Evolutionary conservation across 1,140 invertebrate species (phyloP), one percentile per base, ranked within the genome.

Genomic region (Euwallacea similis): DNA sequence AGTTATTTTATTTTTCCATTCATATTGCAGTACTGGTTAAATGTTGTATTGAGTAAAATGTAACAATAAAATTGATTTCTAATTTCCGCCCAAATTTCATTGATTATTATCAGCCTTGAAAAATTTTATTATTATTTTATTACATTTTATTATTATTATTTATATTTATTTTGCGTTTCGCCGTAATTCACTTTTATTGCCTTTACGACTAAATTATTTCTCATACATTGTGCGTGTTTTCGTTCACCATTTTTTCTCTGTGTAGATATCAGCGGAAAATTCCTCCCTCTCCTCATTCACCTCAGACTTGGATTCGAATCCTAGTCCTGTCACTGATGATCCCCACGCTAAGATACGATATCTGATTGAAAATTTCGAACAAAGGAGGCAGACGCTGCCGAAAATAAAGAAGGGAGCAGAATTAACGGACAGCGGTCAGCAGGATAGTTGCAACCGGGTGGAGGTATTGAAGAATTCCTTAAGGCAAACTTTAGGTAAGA

Each of bases 281-380:
- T 76, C 77, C 6, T 76, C 77, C 8, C 65, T 73, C 15, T 78
- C 79, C 8, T 75, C 75, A 2, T 76, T 71, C 44, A 74, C 73
- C 8, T 82, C 80, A 0, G 80, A 81, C 56, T 73, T 77, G 44
- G 80, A 81, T 66, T 78, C 79, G 6, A 68, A 75, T 13, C 68
- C 74, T 8, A 80, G 79, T 53, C 78, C 79, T 2, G 72, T 71
- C 3, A 64, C 66, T 9, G 76, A 79, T 33, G 74, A 76, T 65
- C 43, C 44, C 16, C 53, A 73, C n/a, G 16, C 70, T 9, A 79
- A 77, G 71, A 78, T 80, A 43, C 75, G 73, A 50, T 71, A 75
- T 10, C 62, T 80, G 6, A 79, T 80, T 43, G 76, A 76, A 44
- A 73, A 73, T 9, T 79, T 79, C 44, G 79, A 80, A 68, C 64